phyloP scores from a whole-genome alignment of 1,140 invertebrate species.

The Mamestra configurata region DNA sequence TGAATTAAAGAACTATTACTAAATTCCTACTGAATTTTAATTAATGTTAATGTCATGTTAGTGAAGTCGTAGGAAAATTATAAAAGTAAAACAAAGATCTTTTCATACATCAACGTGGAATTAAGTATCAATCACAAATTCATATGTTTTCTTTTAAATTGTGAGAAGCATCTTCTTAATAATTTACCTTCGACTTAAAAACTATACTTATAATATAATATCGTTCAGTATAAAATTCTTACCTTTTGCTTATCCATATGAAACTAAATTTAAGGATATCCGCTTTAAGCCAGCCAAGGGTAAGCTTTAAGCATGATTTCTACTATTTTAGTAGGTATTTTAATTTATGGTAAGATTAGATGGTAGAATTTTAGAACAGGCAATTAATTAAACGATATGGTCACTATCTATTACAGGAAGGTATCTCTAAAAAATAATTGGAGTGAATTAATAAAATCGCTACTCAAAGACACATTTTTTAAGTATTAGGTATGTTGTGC shows the following conservation, averaged over 20 bases:
- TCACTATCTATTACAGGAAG: too few species aligned
- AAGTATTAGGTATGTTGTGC: too few species aligned
- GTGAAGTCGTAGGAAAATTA: background rate
- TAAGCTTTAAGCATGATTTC: constrained; percentile 63
- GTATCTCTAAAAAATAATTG: background rate
- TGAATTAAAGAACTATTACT: background rate
- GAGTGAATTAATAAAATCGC: background rate
- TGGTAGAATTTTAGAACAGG: constrained; percentile 22
- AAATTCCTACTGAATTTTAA: background rate
- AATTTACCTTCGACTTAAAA: background rate
- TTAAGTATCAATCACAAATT: too few species aligned
- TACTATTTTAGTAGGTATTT: constrained; percentile 61
- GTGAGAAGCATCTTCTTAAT: background rate
- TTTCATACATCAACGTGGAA: too few species aligned
- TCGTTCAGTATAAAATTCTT: constrained; percentile 43
- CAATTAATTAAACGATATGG: constrained; percentile 19
- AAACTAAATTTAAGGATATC: constrained; percentile 42
- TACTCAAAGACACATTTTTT: too few species aligned
- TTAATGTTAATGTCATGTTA: background rate
- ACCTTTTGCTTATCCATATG: constrained; percentile 49
- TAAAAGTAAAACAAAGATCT: background rate
- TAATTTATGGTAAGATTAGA: constrained; percentile 46
- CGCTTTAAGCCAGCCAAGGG: constrained; percentile 53
- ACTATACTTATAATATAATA: constrained; percentile 28
- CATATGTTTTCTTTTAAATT: too few species aligned